Conservation (phyloP, 1,140 invertebrate species). For the Heliconius melpomene region DNA sequence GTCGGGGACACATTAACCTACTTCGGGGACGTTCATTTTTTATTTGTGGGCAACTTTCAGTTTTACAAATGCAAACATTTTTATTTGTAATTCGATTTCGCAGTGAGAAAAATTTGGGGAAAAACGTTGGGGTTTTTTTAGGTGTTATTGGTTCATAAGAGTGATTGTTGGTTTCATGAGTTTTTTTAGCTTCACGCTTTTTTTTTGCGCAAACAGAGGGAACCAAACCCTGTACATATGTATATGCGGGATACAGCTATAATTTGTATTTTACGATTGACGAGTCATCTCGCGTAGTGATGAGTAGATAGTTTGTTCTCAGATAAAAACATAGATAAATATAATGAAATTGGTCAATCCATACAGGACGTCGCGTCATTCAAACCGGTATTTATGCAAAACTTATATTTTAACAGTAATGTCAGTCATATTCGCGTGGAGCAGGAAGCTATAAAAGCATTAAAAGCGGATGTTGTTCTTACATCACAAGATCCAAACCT, state of each 20-base stretch:
- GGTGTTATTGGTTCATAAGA: background rate
- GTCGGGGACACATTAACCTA: slow-evolving; percentile 12
- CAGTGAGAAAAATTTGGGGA: background rate
- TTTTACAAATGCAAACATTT: slow-evolving; percentile 1
- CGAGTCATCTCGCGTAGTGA: too few relatives aligned
- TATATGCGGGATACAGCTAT: too few relatives aligned
- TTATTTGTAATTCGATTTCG: background rate
- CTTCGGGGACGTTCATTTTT: background rate
- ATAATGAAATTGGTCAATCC: background rate
- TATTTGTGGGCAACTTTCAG: background rate
- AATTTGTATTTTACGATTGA: too few relatives aligned
- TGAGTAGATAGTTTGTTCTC: too few relatives aligned
- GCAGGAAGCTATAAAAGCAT: slow-evolving; percentile 2
- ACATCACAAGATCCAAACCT: slow-evolving; percentile 4
- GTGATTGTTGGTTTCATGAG: too few relatives aligned
- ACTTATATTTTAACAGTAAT: background rate
- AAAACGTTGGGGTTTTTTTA: background rate
- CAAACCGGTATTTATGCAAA: background rate
- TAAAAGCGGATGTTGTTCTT: slow-evolving; percentile 1
- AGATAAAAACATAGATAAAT: too few relatives aligned
- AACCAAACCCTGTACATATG: too few relatives aligned
- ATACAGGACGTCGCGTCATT: background rate
- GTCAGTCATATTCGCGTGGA: background rate
- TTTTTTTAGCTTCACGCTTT: too few relatives aligned
- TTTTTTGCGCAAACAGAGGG: too few relatives aligned